These are phyloP conservation scores for Muraenolepis orangiensis DNA, from an alignment of 2,797 vertebrate genomes.

Conservation along the genomic window DNA sequence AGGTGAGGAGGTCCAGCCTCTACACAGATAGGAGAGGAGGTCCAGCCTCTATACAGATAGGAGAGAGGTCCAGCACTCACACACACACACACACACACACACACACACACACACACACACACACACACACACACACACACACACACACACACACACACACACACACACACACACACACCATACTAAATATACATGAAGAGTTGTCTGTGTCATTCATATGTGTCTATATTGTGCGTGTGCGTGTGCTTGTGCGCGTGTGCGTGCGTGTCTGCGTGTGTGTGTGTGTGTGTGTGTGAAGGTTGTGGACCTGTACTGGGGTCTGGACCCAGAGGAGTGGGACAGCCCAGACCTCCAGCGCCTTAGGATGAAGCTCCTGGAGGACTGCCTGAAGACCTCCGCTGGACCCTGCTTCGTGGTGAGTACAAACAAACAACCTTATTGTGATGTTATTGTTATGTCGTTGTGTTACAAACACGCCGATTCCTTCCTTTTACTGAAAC, in stretches of 20 bases:
- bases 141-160: not conserved
- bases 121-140: no score
- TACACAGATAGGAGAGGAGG: not conserved
- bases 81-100: no score
- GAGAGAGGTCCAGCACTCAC: no score
- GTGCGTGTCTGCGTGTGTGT: constrained; percentile 14
- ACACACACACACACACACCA: not conserved
- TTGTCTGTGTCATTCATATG: not conserved
- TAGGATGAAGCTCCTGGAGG: constrained; percentile 94
- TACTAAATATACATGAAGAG: no score
- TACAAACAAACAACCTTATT: constrained; percentile 53
- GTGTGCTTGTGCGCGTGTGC: constrained; percentile 3
- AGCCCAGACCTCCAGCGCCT: constrained; percentile 89
- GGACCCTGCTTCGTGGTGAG: constrained; percentile 99
- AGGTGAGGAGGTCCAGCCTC: not conserved
- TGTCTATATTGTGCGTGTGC: constrained; percentile 10
- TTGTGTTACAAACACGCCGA: no score
- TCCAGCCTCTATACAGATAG: not conserved
- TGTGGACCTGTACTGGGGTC: constrained; percentile 96
- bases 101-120: no score
- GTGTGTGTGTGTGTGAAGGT: constrained; percentile 73
- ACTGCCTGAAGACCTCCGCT: constrained; percentile 94
- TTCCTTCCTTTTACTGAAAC: no score
- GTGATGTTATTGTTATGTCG: no score
- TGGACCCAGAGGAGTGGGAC: constrained; percentile 91